These are phyloP conservation scores for Erebia aethiops DNA, from an alignment of 2,888 invertebrate species.

Conservation along the genomic window DNA sequence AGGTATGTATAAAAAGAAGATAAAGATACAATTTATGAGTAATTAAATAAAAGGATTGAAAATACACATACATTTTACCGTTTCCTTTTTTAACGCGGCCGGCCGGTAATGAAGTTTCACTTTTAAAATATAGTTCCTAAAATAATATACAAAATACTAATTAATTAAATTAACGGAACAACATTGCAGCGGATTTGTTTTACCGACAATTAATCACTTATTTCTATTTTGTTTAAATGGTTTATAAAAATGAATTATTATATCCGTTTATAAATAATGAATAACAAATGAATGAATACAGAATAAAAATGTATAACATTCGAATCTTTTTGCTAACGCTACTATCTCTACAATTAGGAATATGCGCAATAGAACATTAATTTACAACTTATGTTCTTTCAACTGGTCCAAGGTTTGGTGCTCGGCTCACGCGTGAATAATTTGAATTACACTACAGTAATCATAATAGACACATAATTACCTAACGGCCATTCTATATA, in stretches of 20 bases:
- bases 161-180: slow-evolving; percentile 3
- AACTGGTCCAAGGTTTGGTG: slow-evolving; percentile 55
- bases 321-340: slow-evolving; percentile 34
- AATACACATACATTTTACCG: no score
- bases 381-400: slow-evolving; percentile 42
- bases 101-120: no score
- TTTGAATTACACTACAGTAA: slow-evolving; percentile 37
- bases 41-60: no score
- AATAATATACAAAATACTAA: background rate
- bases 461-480: slow-evolving; percentile 38
- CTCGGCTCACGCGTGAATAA: slow-evolving; percentile 45
- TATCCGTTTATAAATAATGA: background rate
- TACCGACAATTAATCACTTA: background rate
- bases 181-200: background rate
- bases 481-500: slow-evolving; percentile 18
- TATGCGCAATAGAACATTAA: slow-evolving; percentile 36
- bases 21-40: no score
- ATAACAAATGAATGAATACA: no score
- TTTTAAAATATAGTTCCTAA: background rate
- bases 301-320: background rate
- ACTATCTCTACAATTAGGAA: slow-evolving; percentile 31
- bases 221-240: background rate
- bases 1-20: background rate
- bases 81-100: no score
- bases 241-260: background rate